A percentile compares a stretch with the other conserved stretches of the same genome.
Conservation (phyloP, 2,888 invertebrate species). For the Deilephila porcellus region DNA sequence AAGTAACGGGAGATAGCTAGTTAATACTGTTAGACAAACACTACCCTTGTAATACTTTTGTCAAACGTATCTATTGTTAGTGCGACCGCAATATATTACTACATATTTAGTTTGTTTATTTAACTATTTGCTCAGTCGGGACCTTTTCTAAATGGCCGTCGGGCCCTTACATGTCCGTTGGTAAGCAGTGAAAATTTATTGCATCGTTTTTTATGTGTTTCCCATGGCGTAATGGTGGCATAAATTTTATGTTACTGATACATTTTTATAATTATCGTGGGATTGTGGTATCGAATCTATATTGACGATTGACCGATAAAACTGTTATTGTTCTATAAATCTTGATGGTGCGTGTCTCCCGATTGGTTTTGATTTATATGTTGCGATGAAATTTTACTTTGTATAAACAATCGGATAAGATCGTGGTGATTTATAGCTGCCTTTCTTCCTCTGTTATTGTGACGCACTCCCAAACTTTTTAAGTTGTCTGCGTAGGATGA, state of each 20-base stretch:
- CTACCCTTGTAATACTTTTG: slow-evolving; percentile 46
- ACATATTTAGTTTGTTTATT: slow-evolving; percentile 56
- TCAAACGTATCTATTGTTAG: slow-evolving; percentile 59
- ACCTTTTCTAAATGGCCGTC: slow-evolving; percentile 56
- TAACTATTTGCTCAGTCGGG: slow-evolving; percentile 43
- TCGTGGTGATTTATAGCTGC: slow-evolving; percentile 18
- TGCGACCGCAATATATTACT: slow-evolving; percentile 55
- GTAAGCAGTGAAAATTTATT: slow-evolving; percentile 45
- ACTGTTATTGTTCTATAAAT: slow-evolving; percentile 42
- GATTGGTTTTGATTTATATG: slow-evolving; percentile 29
- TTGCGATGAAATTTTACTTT: slow-evolving; percentile 25
- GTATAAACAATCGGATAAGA: slow-evolving; percentile 27
- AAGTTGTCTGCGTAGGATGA: neutral
- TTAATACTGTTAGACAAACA: slow-evolving; percentile 23
- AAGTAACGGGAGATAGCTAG: neutral
- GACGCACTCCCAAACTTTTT: neutral
- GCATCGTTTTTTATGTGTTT: slow-evolving; percentile 36
- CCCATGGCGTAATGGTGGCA: slow-evolving; percentile 39
- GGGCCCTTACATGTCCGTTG: slow-evolving; percentile 54
- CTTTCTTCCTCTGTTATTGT: neutral
- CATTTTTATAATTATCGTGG: slow-evolving; percentile 55
- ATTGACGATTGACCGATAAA: slow-evolving; percentile 43
- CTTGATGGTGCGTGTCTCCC: slow-evolving; percentile 35
- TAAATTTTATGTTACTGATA: slow-evolving; percentile 39
- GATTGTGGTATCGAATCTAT: slow-evolving; percentile 45